Evolutionary conservation across 2,888 invertebrate genomes (phyloP).

Genomic region (Apodemia duryi): DNA sequence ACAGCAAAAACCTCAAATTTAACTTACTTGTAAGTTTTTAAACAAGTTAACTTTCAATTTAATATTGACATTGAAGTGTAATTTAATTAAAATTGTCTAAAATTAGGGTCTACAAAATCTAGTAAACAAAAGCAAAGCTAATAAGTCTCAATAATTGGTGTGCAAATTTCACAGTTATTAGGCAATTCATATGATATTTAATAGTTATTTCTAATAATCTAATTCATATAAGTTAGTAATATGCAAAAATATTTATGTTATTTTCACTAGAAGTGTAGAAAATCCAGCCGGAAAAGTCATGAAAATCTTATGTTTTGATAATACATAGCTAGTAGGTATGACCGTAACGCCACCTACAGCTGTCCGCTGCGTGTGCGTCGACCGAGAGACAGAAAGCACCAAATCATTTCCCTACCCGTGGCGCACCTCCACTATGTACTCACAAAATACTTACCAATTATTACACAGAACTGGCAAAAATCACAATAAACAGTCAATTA

Average conservation of each 20-base stretch:
- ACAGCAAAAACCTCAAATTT: neutral
- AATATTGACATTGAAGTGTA: neutral
- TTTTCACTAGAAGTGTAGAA: slow-evolving; percentile 51
- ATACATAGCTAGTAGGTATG: slow-evolving; percentile 46
- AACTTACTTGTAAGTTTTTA: neutral
- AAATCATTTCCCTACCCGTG: slow-evolving; percentile 53
- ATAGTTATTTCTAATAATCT: slow-evolving; percentile 27
- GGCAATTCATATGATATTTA: slow-evolving; percentile 31
- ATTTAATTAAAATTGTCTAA: slow-evolving; percentile 39
- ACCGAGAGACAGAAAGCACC: slow-evolving; percentile 73
- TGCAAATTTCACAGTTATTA: slow-evolving; percentile 51
- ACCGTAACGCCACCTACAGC: slow-evolving; percentile 79
- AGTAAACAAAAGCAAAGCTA: slow-evolving; percentile 65
- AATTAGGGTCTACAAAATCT: slow-evolving; percentile 48
- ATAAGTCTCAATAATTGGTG: slow-evolving; percentile 59
- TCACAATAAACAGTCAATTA: slow-evolving; percentile 71
- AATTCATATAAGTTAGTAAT: slow-evolving; percentile 31
- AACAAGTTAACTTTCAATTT: neutral
- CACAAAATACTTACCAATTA: slow-evolving; percentile 76
- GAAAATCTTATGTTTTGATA: slow-evolving; percentile 76
- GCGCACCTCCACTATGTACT: slow-evolving; percentile 77
- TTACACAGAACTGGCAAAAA: slow-evolving; percentile 70
- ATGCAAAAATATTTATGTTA: slow-evolving; percentile 41
- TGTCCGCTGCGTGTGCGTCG: slow-evolving; percentile 78
- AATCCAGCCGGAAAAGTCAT: slow-evolving; percentile 76